These are phyloP conservation scores for Maniola hyperantus DNA, from an alignment of 2,888 invertebrate genomes.

Conservation along the genomic window DNA sequence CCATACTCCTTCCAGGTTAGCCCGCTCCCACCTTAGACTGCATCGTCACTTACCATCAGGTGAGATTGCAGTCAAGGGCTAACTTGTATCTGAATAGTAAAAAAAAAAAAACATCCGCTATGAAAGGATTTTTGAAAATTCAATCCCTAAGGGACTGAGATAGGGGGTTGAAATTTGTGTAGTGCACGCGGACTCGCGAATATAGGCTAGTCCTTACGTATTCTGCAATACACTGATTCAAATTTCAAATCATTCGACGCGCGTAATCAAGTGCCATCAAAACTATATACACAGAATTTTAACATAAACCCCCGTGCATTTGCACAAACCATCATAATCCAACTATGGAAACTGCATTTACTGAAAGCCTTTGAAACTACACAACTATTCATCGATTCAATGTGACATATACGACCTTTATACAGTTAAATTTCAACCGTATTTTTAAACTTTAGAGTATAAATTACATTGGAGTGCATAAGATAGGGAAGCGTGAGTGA, in stretches of 20 bases:
- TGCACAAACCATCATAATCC: slow-evolving; percentile 37
- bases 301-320: slow-evolving; percentile 31
- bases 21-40: too few relatives aligned
- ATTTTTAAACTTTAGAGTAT: slow-evolving; percentile 11
- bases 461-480: slow-evolving; percentile 50
- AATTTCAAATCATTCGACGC: too few relatives aligned
- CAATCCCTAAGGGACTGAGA: slow-evolving; percentile 9
- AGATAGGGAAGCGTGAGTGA: slow-evolving; percentile 60
- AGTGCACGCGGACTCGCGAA: too few relatives aligned
- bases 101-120: neutral
- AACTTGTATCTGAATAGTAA: too few relatives aligned
- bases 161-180: too few relatives aligned
- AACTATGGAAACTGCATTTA: slow-evolving; percentile 56
- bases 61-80: too few relatives aligned
- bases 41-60: too few relatives aligned
- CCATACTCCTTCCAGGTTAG: too few relatives aligned
- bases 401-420: slow-evolving; percentile 25
- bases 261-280: slow-evolving; percentile 17
- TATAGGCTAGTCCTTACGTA: too few relatives aligned
- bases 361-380: slow-evolving; percentile 64
- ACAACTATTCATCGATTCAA: slow-evolving; percentile 47
- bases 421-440: slow-evolving; percentile 22
- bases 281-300: slow-evolving; percentile 27
- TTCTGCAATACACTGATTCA: too few relatives aligned
- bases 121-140: neutral